These are phyloP conservation scores for Limosa lapponica DNA, from an alignment of 2,797 vertebrate genomes.

Conservation along the genomic window DNA sequence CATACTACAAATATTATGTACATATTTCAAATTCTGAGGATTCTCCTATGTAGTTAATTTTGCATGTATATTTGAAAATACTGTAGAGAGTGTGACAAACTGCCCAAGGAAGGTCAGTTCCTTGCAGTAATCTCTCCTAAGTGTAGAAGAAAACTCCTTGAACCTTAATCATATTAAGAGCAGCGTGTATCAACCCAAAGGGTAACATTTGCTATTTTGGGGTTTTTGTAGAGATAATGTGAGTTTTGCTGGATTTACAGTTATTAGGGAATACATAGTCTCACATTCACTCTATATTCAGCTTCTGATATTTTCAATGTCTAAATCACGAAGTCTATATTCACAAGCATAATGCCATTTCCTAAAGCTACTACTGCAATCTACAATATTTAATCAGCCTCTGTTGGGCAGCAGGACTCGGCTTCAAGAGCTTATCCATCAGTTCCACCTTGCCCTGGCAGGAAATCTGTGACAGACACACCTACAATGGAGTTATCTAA, in stretches of 20 bases:
- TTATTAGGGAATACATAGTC: background rate
- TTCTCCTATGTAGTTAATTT: background rate
- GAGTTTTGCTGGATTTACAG: background rate
- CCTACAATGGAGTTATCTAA: background rate
- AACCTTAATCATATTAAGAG: background rate
- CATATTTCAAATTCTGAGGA: background rate
- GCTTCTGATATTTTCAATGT: background rate
- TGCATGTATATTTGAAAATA: background rate
- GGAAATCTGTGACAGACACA: background rate
- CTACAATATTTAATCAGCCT: background rate
- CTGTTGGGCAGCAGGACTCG: background rate
- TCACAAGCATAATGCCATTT: background rate
- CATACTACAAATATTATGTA: fast-evolving
- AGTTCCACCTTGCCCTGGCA: background rate
- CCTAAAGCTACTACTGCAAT: background rate
- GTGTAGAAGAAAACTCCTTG: background rate
- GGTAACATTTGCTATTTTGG: background rate
- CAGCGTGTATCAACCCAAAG: background rate
- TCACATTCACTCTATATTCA: background rate
- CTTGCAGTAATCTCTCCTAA: background rate
- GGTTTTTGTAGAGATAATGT: background rate
- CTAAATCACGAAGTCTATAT: background rate
- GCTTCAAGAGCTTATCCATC: background rate
- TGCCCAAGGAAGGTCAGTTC: background rate
- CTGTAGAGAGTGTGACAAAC: background rate